Evolutionary conservation across 2,888 invertebrate species (phyloP).

Genomic region (Cheilosia variabilis): DNA sequence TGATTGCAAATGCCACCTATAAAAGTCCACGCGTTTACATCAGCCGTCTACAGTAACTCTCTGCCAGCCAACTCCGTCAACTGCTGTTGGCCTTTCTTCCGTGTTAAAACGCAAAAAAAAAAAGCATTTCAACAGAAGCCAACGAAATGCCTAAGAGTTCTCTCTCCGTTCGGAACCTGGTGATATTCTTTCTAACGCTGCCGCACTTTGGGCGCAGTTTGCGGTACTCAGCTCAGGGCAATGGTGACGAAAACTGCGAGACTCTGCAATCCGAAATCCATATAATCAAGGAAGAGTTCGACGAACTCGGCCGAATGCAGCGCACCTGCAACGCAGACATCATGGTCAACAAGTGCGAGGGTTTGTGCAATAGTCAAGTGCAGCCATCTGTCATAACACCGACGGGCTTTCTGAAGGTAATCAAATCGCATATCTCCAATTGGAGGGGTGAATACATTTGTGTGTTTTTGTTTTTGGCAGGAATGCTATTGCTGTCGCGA

Average conservation of each 20-base stretch:
- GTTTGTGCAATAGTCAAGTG: slow-evolving; percentile 95
- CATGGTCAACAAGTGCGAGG: slow-evolving; percentile 96
- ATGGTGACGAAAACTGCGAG: slow-evolving; percentile 91
- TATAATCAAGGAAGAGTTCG: slow-evolving; percentile 95
- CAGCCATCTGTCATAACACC: slow-evolving; percentile 95
- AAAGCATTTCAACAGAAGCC: neutral
- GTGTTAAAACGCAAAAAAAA: neutral
- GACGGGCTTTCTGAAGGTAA: slow-evolving; percentile 92
- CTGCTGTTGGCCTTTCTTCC: slow-evolving; percentile 38
- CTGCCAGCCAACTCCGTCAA: slow-evolving; percentile 25
- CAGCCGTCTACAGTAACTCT: slow-evolving; percentile 53
- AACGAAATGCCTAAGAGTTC: slow-evolving; percentile 38
- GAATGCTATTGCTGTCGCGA: slow-evolving; percentile 97
- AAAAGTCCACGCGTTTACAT: slow-evolving; percentile 41
- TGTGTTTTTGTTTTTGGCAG: slow-evolving; percentile 80
- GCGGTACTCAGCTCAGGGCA: slow-evolving; percentile 79
- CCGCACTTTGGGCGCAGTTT: slow-evolving; percentile 67
- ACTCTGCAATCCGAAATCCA: slow-evolving; percentile 94
- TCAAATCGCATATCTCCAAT: neutral
- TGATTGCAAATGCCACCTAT: slow-evolving; percentile 52
- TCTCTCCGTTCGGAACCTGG: slow-evolving; percentile 45
- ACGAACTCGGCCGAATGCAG: slow-evolving; percentile 92
- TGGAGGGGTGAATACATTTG: neutral
- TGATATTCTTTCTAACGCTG: slow-evolving; percentile 54
- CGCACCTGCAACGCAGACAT: slow-evolving; percentile 96